Evolutionary conservation across 2,888 invertebrate species (phyloP).

Genomic region (Oligia latruncula): DNA sequence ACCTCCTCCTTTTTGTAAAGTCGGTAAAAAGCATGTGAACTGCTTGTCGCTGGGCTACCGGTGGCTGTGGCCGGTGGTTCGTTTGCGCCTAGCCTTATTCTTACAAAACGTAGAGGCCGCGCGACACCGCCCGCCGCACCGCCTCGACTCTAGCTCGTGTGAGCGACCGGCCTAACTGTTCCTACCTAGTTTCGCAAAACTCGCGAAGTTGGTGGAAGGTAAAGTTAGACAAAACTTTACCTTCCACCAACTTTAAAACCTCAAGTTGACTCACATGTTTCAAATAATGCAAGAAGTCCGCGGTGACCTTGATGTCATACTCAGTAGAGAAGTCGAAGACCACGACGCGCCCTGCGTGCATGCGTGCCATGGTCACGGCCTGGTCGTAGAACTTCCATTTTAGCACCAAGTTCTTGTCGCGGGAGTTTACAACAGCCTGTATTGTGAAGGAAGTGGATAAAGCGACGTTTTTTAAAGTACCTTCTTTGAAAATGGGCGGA

Average conservation of each 20-base stretch:
- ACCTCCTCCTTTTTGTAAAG: too few species aligned
- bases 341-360: constrained; percentile 75
- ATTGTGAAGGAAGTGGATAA: neutral
- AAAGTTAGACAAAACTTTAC: neutral
- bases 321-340: constrained; percentile 79
- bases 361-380: constrained; percentile 73
- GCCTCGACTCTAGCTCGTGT: too few species aligned
- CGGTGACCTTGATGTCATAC: constrained; percentile 74
- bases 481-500: neutral
- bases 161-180: neutral
- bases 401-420: constrained; percentile 71
- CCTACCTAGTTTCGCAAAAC: neutral
- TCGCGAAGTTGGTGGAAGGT: neutral
- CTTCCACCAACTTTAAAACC: neutral
- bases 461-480: neutral
- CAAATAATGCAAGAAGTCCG: constrained; percentile 75
- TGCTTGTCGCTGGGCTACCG: too few species aligned
- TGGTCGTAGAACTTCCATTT: constrained; percentile 81
- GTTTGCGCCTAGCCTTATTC: too few species aligned
- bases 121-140: too few species aligned
- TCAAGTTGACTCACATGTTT: constrained; percentile 71
- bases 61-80: too few species aligned
- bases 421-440: constrained; percentile 76
- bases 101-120: too few species aligned
- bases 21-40: too few species aligned